phyloP scores from a whole-genome alignment of 2,888 invertebrate genomes.

The Lasioglossum figueresi region DNA sequence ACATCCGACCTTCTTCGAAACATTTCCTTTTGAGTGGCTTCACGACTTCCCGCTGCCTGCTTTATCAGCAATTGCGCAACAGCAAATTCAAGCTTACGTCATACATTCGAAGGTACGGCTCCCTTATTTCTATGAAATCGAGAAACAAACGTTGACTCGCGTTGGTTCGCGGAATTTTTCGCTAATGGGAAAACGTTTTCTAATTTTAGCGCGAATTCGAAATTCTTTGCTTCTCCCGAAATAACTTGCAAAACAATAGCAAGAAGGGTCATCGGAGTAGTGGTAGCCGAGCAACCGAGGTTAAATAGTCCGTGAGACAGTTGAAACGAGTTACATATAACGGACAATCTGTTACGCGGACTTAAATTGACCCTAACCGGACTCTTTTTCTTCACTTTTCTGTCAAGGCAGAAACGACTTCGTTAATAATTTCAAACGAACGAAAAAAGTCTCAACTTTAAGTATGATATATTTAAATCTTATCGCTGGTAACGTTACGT shows the following conservation, averaged over 20 bases:
- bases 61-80: constrained; percentile 29
- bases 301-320: background rate
- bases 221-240: background rate
- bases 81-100: background rate
- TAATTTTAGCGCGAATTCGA: background rate
- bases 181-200: background rate
- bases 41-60: background rate
- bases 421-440: background rate
- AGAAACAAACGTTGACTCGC: background rate
- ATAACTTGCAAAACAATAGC: background rate
- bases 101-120: background rate
- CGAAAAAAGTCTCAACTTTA: too few relatives aligned
- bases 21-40: constrained; percentile 16
- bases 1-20: constrained; percentile 53
- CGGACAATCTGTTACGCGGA: background rate
- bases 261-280: background rate
- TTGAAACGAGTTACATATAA: background rate
- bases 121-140: background rate
- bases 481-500: too few relatives aligned
- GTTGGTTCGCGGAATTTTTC: background rate
- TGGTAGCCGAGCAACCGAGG: background rate
- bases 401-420: background rate
- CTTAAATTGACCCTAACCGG: background rate
- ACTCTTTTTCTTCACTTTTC: background rate
- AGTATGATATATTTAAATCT: too few relatives aligned